A percentile compares a stretch with the other conserved stretches of the same genome.
Evolutionary conservation across 2,888 invertebrate species (phyloP).

Genomic region (Pandemis heparana): DNA sequence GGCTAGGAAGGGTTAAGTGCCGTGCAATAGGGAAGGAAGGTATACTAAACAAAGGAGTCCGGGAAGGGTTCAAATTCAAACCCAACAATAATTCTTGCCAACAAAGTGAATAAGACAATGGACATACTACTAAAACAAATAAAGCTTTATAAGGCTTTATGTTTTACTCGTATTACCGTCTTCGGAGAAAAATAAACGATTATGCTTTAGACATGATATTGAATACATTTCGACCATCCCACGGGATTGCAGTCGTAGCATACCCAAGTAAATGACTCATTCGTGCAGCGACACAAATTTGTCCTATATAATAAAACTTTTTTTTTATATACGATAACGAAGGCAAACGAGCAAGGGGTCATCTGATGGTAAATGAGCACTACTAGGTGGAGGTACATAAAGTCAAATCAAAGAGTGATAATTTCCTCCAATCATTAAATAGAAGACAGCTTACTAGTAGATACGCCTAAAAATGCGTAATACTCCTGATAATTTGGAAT

Average conservation of each 20-base stretch:
- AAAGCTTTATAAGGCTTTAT: background rate
- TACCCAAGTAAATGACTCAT: background rate
- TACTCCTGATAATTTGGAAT: too few species aligned
- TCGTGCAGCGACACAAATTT: too few species aligned
- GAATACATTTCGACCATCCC: background rate
- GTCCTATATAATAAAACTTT: too few species aligned
- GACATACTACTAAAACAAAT: constrained; percentile 12
- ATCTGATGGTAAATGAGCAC: too few species aligned
- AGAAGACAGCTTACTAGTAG: too few species aligned
- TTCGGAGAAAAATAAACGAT: background rate
- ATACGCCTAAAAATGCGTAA: too few species aligned
- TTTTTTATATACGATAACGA: too few species aligned
- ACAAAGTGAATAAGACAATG: constrained; percentile 26
- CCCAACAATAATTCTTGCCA: constrained; percentile 15
- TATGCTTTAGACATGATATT: background rate
- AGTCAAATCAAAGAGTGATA: too few species aligned
- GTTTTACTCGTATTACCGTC: background rate
- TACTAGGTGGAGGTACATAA: too few species aligned
- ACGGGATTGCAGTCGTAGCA: background rate
- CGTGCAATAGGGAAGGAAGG: constrained; percentile 16
- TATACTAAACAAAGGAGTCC: constrained; percentile 18
- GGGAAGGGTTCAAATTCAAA: constrained; percentile 1
- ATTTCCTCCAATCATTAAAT: too few species aligned
- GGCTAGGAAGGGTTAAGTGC: constrained; percentile 14
- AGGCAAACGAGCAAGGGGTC: too few species aligned